A percentile compares a stretch with the other conserved stretches of the same genome.
Conservation (phyloP, 2,888 invertebrate genomes). For the Prenolepis imparis region DNA sequence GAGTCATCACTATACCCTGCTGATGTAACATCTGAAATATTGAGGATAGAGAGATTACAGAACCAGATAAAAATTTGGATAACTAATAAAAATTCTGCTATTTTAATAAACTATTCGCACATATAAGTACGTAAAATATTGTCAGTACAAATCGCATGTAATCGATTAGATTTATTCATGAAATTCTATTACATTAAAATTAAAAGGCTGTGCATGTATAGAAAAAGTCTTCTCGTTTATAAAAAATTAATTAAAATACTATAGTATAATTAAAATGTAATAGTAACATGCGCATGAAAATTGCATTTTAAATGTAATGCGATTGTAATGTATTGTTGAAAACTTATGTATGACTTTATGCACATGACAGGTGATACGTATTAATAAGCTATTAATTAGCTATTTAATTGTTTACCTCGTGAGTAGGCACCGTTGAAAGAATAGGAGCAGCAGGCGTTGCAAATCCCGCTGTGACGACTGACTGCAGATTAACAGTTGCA, state of each 20-base stretch:
- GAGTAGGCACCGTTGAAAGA: slow-evolving; percentile 78
- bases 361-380: not conserved
- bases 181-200: not conserved
- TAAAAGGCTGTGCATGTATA: not conserved
- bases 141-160: not conserved
- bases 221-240: not conserved
- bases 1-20: slow-evolving; percentile 87
- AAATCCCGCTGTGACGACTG: slow-evolving; percentile 87
- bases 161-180: not conserved
- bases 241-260: not conserved
- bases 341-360: not conserved
- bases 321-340: not conserved
- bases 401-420: slow-evolving; percentile 72
- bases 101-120: not conserved
- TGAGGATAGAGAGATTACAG: not conserved
- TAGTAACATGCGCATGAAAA: not conserved
- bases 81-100: not conserved
- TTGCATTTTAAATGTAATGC: slow-evolving; percentile 6
- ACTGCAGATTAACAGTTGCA: slow-evolving; percentile 88
- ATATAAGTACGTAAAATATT: not conserved
- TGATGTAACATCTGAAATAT: slow-evolving; percentile 79
- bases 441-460: slow-evolving; percentile 85
- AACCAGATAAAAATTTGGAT: not conserved
- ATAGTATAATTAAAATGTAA: not conserved
- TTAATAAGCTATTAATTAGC: slow-evolving; percentile 39